A percentile compares a stretch with the other conserved stretches of the same genome.
phyloP scores from a whole-genome alignment of 2,888 invertebrate genomes.

The Pammene aurita region DNA sequence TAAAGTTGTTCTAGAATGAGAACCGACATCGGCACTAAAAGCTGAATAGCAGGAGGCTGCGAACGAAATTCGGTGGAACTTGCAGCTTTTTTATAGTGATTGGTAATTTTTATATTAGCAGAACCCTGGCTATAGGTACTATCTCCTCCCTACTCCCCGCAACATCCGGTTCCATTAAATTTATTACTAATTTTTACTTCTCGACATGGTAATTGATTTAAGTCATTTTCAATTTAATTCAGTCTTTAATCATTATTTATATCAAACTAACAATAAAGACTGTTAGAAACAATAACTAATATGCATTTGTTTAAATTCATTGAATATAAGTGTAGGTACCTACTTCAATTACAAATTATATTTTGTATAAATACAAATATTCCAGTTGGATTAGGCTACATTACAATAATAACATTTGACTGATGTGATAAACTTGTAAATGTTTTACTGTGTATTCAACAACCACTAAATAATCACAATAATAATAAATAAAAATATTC shows the following conservation, averaged over 20 bases:
- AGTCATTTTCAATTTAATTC: slow-evolving; percentile 75
- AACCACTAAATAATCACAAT: background rate
- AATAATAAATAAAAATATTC: too few species aligned
- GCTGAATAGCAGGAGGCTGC: too few species aligned
- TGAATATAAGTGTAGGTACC: slow-evolving; percentile 30
- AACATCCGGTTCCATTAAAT: slow-evolving; percentile 1
- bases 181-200: slow-evolving; percentile 52
- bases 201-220: slow-evolving; percentile 79
- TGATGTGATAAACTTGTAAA: background rate
- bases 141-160: slow-evolving; percentile 7
- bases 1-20: too few species aligned
- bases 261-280: slow-evolving; percentile 66
- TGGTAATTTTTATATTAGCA: too few species aligned
- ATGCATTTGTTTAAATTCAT: slow-evolving; percentile 51
- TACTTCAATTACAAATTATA: slow-evolving; percentile 30
- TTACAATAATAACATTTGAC: slow-evolving; percentile 15
- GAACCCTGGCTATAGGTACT: background rate
- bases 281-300: slow-evolving; percentile 59
- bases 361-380: slow-evolving; percentile 20
- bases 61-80: too few species aligned
- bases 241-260: slow-evolving; percentile 78
- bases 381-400: background rate
- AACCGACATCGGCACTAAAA: too few species aligned
- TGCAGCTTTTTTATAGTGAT: too few species aligned
- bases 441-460: background rate